Evolutionary conservation across 2,113 vertebrate species (phyloP), one percentile per base, ranked within the genome.

Genomic region (Symphodus melops): DNA sequence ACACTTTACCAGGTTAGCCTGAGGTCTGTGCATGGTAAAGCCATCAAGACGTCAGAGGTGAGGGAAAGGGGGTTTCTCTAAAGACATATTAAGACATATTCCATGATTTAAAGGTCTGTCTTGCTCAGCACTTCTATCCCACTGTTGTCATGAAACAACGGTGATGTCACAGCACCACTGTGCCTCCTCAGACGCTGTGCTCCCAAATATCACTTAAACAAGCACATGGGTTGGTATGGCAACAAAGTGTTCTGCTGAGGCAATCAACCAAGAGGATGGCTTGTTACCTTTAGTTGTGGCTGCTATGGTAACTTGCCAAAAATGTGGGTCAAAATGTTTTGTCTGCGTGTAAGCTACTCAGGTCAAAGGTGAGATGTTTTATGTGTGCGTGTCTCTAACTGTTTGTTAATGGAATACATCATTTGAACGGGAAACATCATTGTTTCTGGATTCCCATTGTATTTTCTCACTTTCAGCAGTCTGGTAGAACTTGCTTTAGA

Each of bases 81-180:
- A 89, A 88, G 86, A 90, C 84, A 76, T 82, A 91, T 91, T 90
- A 89, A 89, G 83, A 81, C 79, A 81, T 85, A 88, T 86, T 85
- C 81, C 66, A 85, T 83, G 83, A 93, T 87, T 87, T 89, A 87
- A 79, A 84, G 73, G 69, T 68, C 76, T 84, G 89, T 63, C 77
- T 77, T 86, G 68, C 81, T 88, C 86, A 82, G 84, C 83, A 87
- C 83, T 88, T 77, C 71, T 63, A 75, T 69, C 81, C 90, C 85
- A 88, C 77, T 86, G 79, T 90, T 86, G 78, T 90, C 63, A 88
- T 88, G 83, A 91, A 92, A 89, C 73, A 74, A 65, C 11, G 56
- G 53, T 93, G 90, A 93, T 86, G 89, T 93, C 90, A 93, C 74
- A 83, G 76, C 67, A 75, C 25, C 36, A 44, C 37, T 21, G 9